Evolutionary conservation across 2,797 vertebrate genomes (phyloP), one percentile per base, ranked within the genome.

Genomic region (Paratrypauchen microcephalus): DNA sequence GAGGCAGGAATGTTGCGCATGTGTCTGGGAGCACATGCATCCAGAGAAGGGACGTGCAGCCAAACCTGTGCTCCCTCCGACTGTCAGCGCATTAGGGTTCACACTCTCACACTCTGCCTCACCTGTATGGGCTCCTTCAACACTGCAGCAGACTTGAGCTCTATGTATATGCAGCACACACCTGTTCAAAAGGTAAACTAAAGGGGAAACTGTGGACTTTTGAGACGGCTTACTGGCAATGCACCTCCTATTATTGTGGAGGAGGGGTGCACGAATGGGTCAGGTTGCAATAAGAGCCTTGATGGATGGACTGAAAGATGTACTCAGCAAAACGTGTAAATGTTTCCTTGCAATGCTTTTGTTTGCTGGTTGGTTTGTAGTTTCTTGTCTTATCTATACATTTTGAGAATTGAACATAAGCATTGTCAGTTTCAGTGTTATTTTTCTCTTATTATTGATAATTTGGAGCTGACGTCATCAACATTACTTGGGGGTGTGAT

Each of bases 101-200:
- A 79, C 80, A 70, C 76, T 76, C 71, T 77, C 88, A 87, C 87
- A 89, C 86, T 83, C 87, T 67, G 28, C 39, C 82, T 88, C 86
- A 77, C 77, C 76, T 88, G 82, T 88, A 78, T 81, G 65, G 68
- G 57, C 67, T 87, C 86, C 82, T 74, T 91, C 88, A 91, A 83
- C 87, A 81, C 80, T 1, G 23, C 73, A 58, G 13, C 8, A 9
- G 58, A 47, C 67, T 59, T 72, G 52, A 57, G 74, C 69, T 77
- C 41, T 58, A 47, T n/a, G 47, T 58, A 55, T n/a, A 62, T 5
- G 61, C 24, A 68, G 36, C 73, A 77, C 79, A 82, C 77, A 78
- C 76, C 69, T 78, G 72, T 59, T 32, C 13, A n/a, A 62, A 13
- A 23, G 68, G 18, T 45, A 39, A 70, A 74, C 74, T 76, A 50